Base-by-base conservation (phyloP, 2,888 invertebrate genomes). In the Cephus spinipes region DNA sequence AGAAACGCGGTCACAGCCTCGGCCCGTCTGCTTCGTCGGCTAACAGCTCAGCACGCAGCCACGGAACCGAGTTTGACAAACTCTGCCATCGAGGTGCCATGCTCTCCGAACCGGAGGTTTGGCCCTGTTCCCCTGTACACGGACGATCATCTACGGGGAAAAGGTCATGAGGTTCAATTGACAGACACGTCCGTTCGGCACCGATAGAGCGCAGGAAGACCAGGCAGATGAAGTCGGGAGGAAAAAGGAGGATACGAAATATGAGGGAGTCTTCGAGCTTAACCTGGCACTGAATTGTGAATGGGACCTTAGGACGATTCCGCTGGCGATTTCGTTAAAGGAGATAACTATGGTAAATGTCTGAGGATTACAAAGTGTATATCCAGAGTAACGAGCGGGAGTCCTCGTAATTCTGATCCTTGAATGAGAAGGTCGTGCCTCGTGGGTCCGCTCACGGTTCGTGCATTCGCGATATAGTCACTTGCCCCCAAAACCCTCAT, bases 1-100 rank as follows among this genome's bases (percentile, higher is more conserved):
- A 87, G 89, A 91, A 91, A 90, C 90, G 91, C 91, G 91, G 90
- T 91, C 91, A 89, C 87, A 91, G 90, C 91, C 90, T 90, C 90
- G 91, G 87, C 89, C 87, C 89, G 89, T 90, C 88, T 87, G 83
- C 83, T 85, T 84, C 86, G 85, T 81, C 83, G 81, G 81, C 78
- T 73, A 33, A 71, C 71, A 33, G 76, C 79, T 73, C 76, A 33
- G 32, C 75, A 30, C 69, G 40, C 40, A 68, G 68, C 68, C 40
- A 33, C 31, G 35, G 75, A 36, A 69, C 40, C 40, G 77, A 83
- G 82, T 83, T 82, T 81, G 81, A 82, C 79, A 83, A 81, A 82
- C 81, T 79, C 71, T 71, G 1, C 31, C 33, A 12, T 31, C 32
- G 71, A n/a, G 4, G 71, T 71, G 23, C 71, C 71, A 32, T 71